A percentile compares a stretch with the other conserved stretches of the same genome.
These are phyloP conservation scores for Astreopora myriophthalma DNA, from an alignment of 64 coral and sea anemone species.

Conservation along the genomic window DNA sequence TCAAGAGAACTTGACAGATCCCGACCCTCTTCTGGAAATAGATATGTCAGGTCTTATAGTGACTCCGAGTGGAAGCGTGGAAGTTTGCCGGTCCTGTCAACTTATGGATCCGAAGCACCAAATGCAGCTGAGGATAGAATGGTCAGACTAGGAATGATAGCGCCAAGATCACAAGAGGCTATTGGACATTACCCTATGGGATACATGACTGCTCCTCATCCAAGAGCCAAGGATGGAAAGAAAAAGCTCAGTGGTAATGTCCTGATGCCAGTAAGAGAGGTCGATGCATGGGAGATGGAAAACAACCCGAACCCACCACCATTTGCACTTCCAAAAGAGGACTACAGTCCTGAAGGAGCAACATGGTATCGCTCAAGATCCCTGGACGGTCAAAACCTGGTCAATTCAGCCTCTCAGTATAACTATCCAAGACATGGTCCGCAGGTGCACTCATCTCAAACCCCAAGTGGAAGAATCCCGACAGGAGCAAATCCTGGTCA, in stretches of 20 bases:
- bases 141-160: slow-evolving; percentile 26
- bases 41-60: slow-evolving; percentile 7
- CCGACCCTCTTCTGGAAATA: background rate
- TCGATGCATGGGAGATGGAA: background rate
- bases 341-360: background rate
- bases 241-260: background rate
- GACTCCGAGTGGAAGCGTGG: background rate
- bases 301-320: background rate
- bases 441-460: background rate
- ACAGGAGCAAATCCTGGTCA: background rate
- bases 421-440: slow-evolving; percentile 28
- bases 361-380: slow-evolving; percentile 15
- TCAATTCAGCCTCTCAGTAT: background rate
- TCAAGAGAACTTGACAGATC: slow-evolving; percentile 37
- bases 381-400: background rate
- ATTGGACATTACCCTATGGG: background rate
- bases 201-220: slow-evolving; percentile 17
- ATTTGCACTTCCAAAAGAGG: background rate
- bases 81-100: background rate
- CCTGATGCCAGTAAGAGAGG: background rate
- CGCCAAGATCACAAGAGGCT: background rate
- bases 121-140: slow-evolving; percentile 27
- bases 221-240: background rate
- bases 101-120: background rate
- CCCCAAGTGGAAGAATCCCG: background rate